phyloP scores from a whole-genome alignment of 2,113 vertebrate genomes.

The Dasyurus viverrinus region DNA sequence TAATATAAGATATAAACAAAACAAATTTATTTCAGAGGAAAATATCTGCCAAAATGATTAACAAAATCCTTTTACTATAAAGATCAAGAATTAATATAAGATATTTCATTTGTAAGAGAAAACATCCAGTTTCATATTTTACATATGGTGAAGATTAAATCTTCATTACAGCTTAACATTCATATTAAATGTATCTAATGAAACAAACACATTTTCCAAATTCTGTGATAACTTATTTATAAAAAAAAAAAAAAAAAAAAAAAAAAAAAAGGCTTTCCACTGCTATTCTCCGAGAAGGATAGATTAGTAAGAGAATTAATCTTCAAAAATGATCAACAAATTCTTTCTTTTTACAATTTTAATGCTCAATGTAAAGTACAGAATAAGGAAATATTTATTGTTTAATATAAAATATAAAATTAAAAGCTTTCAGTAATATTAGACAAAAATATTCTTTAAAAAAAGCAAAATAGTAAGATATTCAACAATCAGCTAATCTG shows the following conservation, averaged over 20 bases:
- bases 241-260: conserved; percentile 15
- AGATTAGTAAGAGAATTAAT: conserved; percentile 49
- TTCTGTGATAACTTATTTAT: conserved; percentile 9
- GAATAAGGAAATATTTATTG: conserved; percentile 63
- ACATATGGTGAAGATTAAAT: conserved; percentile 57
- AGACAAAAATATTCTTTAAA: conserved; percentile 41
- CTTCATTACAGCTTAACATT: conserved; percentile 38
- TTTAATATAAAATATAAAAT: conserved; percentile 46
- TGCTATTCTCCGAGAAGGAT: not conserved
- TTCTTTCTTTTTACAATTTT: conserved; percentile 67
- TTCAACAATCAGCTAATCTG: conserved; percentile 67
- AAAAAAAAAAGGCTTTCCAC: conserved; percentile 36
- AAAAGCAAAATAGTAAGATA: conserved; percentile 69
- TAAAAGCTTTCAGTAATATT: conserved; percentile 39
- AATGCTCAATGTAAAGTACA: conserved; percentile 55
- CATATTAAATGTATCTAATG: conserved; percentile 69
- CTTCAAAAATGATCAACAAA: conserved; percentile 67
- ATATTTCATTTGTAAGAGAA: conserved; percentile 8
- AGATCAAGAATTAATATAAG: conserved; percentile 33
- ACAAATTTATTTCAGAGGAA: conserved; percentile 51
- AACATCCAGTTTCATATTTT: conserved; percentile 60
- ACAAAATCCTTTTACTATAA: conserved; percentile 49
- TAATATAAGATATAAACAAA: conserved; percentile 26
- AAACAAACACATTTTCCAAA: conserved; percentile 7
- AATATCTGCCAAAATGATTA: conserved; percentile 52